Evolutionary conservation across 2,797 vertebrate genomes (phyloP).

Genomic region (Halcyon leucocephala): DNA sequence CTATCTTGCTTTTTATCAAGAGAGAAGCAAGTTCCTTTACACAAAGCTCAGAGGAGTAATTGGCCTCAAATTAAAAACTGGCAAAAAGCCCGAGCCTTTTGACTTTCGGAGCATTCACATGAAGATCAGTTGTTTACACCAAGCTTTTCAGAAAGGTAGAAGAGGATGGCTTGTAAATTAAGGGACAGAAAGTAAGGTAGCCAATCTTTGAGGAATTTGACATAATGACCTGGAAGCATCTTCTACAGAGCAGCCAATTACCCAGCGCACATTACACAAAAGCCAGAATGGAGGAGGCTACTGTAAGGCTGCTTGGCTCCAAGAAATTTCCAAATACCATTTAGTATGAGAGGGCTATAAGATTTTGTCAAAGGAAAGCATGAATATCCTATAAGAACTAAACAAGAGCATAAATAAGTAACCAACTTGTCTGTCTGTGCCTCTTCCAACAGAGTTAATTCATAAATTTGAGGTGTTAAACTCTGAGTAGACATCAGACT

Average conservation of each 20-base stretch:
- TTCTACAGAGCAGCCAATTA: not conserved
- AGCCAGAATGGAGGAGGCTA: not conserved
- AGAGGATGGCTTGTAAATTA: not conserved
- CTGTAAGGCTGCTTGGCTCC: not conserved
- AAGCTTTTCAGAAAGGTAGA: not conserved
- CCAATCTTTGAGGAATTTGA: not conserved
- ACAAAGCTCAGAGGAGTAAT: not conserved
- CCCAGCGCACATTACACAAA: rapidly evolving
- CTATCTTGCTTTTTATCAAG: not conserved
- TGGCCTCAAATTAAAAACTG: not conserved
- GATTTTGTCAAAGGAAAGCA: not conserved
- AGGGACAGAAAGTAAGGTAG: not conserved
- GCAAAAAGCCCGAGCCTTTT: not conserved
- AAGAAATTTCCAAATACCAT: not conserved
- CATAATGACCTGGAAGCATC: not conserved
- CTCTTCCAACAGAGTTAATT: not conserved
- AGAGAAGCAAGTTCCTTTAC: not conserved
- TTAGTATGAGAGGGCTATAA: not conserved
- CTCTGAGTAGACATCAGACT: not conserved
- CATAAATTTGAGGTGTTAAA: not conserved
- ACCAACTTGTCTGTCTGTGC: not conserved
- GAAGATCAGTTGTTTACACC: not conserved
- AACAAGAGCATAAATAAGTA: not conserved
- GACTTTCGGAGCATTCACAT: not conserved
- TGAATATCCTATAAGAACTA: not conserved